Evolutionary conservation across 2,113 vertebrate genomes (phyloP).

Genomic region (Aspidoscelis tigris): DNA sequence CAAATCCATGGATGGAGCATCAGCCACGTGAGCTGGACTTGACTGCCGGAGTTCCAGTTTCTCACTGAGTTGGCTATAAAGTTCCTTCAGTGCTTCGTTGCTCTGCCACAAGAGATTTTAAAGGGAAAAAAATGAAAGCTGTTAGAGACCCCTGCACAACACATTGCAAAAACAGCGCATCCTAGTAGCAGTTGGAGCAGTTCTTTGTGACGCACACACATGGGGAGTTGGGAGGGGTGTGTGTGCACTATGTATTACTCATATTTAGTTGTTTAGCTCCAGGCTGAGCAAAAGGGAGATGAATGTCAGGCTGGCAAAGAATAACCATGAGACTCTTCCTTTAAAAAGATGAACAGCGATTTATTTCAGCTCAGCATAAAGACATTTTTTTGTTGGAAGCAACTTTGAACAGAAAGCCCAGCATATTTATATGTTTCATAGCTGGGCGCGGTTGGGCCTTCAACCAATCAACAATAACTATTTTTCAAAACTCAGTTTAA

Average conservation of each 20-base stretch:
- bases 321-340: too few relatives aligned
- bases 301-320: too few relatives aligned
- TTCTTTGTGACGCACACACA: background rate
- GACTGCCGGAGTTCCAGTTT: slow-evolving; percentile 88
- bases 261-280: background rate
- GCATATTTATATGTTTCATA: too few relatives aligned
- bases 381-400: too few relatives aligned
- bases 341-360: too few relatives aligned
- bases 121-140: background rate
- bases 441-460: too few relatives aligned
- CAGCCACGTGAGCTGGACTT: slow-evolving; percentile 79
- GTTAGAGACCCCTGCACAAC: slow-evolving; percentile 14
- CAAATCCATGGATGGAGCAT: slow-evolving; percentile 87
- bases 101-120: slow-evolving; percentile 74
- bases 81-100: slow-evolving; percentile 91
- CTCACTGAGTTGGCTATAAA: slow-evolving; percentile 85
- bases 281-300: background rate
- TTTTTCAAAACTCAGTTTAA: too few relatives aligned
- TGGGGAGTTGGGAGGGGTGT: background rate
- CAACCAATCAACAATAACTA: too few relatives aligned
- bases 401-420: background rate
- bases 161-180: too few relatives aligned
- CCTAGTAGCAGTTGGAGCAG: background rate
- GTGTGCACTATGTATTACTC: background rate
- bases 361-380: too few relatives aligned